Evolutionary conservation across 2,888 invertebrate species (phyloP).

Genomic region (Lucinisca nassula): DNA sequence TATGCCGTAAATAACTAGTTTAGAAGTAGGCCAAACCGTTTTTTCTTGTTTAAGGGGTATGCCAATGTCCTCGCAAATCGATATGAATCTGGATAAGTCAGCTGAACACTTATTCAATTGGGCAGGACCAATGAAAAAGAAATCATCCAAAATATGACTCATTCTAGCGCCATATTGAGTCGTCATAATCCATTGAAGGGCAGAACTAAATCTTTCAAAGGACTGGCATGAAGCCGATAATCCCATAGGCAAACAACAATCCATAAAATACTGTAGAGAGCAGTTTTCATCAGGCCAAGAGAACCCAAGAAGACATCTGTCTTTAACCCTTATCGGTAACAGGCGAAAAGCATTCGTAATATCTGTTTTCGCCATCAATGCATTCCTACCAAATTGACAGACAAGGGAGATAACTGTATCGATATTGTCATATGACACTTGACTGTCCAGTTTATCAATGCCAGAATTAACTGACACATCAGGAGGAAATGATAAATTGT

Average conservation of each 20-base stretch:
- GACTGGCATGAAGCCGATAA: too few relatives aligned
- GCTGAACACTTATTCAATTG: background rate
- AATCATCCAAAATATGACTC: conserved; percentile 1
- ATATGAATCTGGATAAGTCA: background rate
- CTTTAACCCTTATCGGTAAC: too few relatives aligned
- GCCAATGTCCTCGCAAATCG: background rate
- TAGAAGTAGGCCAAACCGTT: background rate
- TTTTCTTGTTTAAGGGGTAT: background rate
- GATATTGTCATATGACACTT: background rate
- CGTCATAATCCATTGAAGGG: too few relatives aligned
- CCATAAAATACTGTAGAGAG: too few relatives aligned
- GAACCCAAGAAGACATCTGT: too few relatives aligned
- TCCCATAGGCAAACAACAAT: too few relatives aligned
- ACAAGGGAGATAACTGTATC: background rate
- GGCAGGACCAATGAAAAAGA: background rate
- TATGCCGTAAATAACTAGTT: background rate
- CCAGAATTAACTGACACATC: background rate
- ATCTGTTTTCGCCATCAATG: too few relatives aligned
- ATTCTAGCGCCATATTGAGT: background rate
- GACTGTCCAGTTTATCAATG: background rate
- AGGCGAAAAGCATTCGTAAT: too few relatives aligned
- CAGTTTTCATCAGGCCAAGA: too few relatives aligned
- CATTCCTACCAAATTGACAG: background rate
- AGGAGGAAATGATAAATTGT: background rate
- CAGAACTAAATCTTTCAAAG: too few relatives aligned